These are phyloP conservation scores for Ceraclea dissimilis DNA, from an alignment of 2,888 invertebrate species.

Conservation along the genomic window DNA sequence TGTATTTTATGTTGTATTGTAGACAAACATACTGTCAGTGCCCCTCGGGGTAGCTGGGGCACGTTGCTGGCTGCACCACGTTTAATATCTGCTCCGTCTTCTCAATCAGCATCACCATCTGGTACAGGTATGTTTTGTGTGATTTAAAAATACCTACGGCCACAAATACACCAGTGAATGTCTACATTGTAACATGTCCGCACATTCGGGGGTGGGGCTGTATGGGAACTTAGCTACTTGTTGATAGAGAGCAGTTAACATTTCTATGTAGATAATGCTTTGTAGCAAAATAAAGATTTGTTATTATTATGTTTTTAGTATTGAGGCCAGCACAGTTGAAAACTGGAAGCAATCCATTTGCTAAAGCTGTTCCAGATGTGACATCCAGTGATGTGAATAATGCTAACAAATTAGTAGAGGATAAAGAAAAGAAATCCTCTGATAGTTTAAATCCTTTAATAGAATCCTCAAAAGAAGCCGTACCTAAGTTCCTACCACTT, in stretches of 20 bases:
- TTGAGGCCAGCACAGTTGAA: constrained; percentile 18
- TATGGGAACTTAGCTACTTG: no score
- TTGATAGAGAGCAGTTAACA: no score
- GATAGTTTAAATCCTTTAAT: constrained; percentile 12
- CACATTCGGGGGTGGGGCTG: no score
- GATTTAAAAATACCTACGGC: no score
- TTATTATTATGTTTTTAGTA: constrained; percentile 16
- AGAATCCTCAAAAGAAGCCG: constrained; percentile 22
- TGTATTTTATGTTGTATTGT: no score
- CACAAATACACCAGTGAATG: no score
- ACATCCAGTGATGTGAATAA: background rate
- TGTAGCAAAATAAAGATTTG: no score
- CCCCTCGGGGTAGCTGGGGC: constrained; percentile 9
- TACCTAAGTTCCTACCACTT: constrained; percentile 45
- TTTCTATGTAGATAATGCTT: no score
- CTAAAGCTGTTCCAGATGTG: constrained; percentile 1
- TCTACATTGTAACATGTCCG: no score
- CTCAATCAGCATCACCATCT: background rate
- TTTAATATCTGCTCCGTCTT: constrained; percentile 4
- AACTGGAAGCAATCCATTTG: constrained; percentile 12
- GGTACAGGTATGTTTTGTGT: background rate
- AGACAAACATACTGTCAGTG: constrained; percentile 6
- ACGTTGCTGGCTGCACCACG: constrained; percentile 13
- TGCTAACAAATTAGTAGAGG: constrained; percentile 4
- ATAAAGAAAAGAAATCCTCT: no score